phyloP scores from a whole-genome alignment of 1,140 invertebrate genomes.

The Euschistus heros region DNA sequence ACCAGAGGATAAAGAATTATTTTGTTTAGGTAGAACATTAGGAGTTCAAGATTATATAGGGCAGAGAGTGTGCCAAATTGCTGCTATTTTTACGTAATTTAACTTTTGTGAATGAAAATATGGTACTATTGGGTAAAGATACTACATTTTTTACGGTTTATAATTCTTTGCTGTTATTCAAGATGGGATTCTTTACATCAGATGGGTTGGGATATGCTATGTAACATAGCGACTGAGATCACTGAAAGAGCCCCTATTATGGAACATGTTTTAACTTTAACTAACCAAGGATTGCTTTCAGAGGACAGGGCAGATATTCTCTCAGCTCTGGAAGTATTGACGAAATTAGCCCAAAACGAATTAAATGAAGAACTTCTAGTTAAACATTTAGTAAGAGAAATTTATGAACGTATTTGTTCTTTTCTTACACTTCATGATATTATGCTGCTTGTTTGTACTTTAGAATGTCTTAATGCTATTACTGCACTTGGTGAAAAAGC shows the following conservation, averaged over 20 bases:
- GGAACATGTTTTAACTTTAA: constrained; percentile 48
- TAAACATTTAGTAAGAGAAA: constrained; percentile 49
- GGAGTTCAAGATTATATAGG: constrained; percentile 69
- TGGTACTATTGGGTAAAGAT: constrained; percentile 63
- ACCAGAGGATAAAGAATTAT: constrained; percentile 44
- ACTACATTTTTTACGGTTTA: constrained; percentile 77
- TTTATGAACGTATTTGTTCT: constrained; percentile 65
- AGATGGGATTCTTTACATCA: constrained; percentile 71
- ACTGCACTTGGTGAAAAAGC: constrained; percentile 81
- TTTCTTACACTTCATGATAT: constrained; percentile 88
- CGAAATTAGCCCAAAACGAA: constrained; percentile 76
- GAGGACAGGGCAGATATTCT: constrained; percentile 71
- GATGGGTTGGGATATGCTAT: constrained; percentile 79
- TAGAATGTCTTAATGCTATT: constrained; percentile 90
- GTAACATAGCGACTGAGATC: constrained; percentile 78
- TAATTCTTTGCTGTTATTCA: constrained; percentile 71
- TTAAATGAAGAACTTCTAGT: constrained; percentile 70
- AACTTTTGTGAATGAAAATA: constrained; percentile 86
- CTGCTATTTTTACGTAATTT: constrained; percentile 84
- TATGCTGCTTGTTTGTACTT: constrained; percentile 81
- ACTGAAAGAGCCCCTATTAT: constrained; percentile 56
- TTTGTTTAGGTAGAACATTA: constrained; percentile 49
- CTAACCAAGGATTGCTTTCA: constrained; percentile 71
- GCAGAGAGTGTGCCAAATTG: constrained; percentile 63
- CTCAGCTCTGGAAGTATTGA: constrained; percentile 74